phyloP scores from a whole-genome alignment of 2,888 invertebrate species.

The Tipula vernalis region DNA sequence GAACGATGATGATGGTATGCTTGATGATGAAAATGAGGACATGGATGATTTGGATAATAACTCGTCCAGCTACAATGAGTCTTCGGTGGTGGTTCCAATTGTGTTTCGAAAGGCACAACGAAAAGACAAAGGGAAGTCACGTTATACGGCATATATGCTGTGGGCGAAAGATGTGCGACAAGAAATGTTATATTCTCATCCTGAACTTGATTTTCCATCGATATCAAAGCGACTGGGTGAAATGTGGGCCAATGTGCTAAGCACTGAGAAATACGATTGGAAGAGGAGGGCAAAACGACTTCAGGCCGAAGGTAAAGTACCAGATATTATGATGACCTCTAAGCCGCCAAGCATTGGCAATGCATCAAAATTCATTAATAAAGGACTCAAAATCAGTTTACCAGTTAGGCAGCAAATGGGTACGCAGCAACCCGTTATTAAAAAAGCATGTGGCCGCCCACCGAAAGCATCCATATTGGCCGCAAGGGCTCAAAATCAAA shows the following conservation, averaged over 20 bases:
- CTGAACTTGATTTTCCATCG: constrained; percentile 68
- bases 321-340: constrained; percentile 14
- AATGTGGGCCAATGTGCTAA: constrained; percentile 74
- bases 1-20: background rate
- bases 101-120: constrained; percentile 51
- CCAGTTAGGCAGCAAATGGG: background rate
- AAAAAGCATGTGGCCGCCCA: background rate
- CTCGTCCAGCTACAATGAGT: background rate
- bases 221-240: constrained; percentile 77
- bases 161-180: constrained; percentile 78
- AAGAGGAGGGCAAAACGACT: constrained; percentile 66
- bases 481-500: background rate
- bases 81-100: constrained; percentile 10
- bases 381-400: constrained; percentile 10
- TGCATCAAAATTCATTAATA: constrained; percentile 16
- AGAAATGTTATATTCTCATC: constrained; percentile 55
- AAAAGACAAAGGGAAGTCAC: constrained; percentile 67
- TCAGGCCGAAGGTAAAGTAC: constrained; percentile 24
- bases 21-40: constrained; percentile 19
- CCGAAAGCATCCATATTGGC: background rate
- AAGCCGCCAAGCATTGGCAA: background rate
- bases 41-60: constrained; percentile 15
- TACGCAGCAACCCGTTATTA: constrained; percentile 13
- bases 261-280: constrained; percentile 57
- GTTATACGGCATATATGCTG: constrained; percentile 81